Evolutionary conservation across 2,113 vertebrate species (phyloP), one percentile per base, ranked within the genome.

Genomic region (Cheilinus undulatus): DNA sequence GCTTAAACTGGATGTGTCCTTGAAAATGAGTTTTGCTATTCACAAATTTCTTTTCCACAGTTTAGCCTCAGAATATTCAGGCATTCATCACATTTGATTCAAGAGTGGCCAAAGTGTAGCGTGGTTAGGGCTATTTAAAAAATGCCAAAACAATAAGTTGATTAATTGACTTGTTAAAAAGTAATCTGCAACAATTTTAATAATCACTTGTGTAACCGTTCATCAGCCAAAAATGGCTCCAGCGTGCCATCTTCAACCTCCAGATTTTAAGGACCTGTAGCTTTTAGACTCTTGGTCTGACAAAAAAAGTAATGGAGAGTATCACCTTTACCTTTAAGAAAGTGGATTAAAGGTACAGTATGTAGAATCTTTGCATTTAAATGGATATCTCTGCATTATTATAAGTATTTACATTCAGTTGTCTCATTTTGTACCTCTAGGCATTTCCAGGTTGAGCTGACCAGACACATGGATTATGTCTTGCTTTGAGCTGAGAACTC

Each of bases 1-100:
- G 15, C 42, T 54, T 0, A 36, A 58, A 46, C 50, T 56, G n/a
- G 74, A 73, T 13, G 38, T 23, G 60, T 70, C 40, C 58, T 53
- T 45, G 26, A 65, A 15, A 5, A 34, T 46, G 34, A 58, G 12
- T 34, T 28, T 58, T 51, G 24, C 3, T 27, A 17, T 30, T 50
- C 17, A 13, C 15, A 19, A 1, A 9, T 17, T 4, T 58, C 0
- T 53, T 38, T 30, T 23, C 38, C 3, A 12, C 17, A 14, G 40
- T 42, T 17, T 17, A 17, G 19, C 19, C 40, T 19, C 15, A 2
- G 19, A 42, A 42, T 5, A 42, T 19, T 19, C 15, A 19, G 4
- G 14, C 14, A 42, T 76, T 66, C 11, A 28, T 23, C 4, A 14
- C 1, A 34, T 52, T 27, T 27, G 27, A 58, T 19, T 43, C 10